Base-by-base conservation (phyloP, 2,113 vertebrate species). In the Muscicapa adusta region DNA sequence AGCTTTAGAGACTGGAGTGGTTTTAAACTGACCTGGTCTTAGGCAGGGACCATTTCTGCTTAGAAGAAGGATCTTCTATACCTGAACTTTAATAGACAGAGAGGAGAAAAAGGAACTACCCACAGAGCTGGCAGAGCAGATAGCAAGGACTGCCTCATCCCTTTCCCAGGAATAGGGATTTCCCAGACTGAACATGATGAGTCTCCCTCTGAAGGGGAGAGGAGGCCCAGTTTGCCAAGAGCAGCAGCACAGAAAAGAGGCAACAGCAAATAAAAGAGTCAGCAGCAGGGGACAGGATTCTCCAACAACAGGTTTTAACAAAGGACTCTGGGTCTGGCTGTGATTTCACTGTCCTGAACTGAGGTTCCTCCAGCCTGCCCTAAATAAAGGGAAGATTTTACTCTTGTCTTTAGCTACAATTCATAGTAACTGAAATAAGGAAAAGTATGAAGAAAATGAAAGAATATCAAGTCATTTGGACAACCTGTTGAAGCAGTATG, bases 221-320 rank as follows among this genome's bases (percentile, higher is more conserved):
- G 24, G 19, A 88, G 63, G 48, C 11, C 16, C 38, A 54, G 61
- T 82, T 85, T 94, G 82, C 90, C 81, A 88, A 93, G 28, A 89
- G 29, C 40, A 79, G 33, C 23, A 40, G 61, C 66, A 65, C 20
- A 72, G 57, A 45, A 76, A 82, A 95, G 65, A 87, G 40, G 57
- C 73, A 92, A 54, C 65, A 92, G 43, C 40, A 78, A 25, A 57
- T 63, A 78, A 91, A 92, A 91, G 66, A 82, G 23, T 51, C 85
- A 94, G 82, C 90, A 95, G 90, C 75, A 88, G 88, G 71, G 62
- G 47, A 93, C 54, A 90, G 74, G 50, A 89, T 76, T 85, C 79
- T 92, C 56, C 58, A 73, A 85, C 85, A 88, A 11, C 58, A 91
- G 56, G 34, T 82, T 90, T 91, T 72, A 70, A 91, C 58, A 95